These are phyloP conservation scores for Aleadryas rufinucha DNA, from an alignment of 2,113 vertebrate genomes.

Conservation along the genomic window DNA sequence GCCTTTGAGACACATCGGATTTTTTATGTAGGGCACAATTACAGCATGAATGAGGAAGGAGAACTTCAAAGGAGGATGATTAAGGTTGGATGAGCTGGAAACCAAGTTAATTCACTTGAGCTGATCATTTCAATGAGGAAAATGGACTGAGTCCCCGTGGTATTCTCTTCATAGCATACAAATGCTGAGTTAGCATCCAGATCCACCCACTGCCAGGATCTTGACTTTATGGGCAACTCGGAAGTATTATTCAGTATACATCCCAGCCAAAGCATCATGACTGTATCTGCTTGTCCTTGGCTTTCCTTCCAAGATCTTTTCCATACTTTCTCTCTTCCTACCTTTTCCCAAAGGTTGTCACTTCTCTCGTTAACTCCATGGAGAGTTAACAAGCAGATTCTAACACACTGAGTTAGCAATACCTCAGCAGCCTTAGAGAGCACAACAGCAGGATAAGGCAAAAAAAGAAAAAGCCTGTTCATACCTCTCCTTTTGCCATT, in stretches of 20 bases:
- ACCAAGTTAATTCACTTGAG: constrained; percentile 15
- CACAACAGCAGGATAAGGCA: not conserved
- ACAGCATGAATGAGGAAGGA: not conserved
- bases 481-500: not conserved
- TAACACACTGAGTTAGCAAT: not conserved
- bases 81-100: constrained; percentile 2
- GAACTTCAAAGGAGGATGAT: constrained; percentile 11
- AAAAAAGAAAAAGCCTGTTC: not conserved
- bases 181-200: constrained; percentile 23
- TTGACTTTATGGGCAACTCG: not conserved
- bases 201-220: not conserved
- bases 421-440: not conserved
- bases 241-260: not conserved
- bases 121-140: constrained; percentile 11
- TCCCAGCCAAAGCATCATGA: not conserved
- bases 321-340: not conserved
- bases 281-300: constrained; percentile 20
- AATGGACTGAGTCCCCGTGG: not conserved
- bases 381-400: not conserved
- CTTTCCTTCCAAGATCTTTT: constrained; percentile 6
- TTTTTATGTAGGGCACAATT: not conserved
- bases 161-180: not conserved
- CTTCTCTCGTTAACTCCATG: not conserved
- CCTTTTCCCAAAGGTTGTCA: not conserved
- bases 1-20: not conserved